Evolutionary conservation across 2,888 invertebrate genomes (phyloP), one percentile per base, ranked within the genome.

Genomic region (Lottia gigantea): DNA sequence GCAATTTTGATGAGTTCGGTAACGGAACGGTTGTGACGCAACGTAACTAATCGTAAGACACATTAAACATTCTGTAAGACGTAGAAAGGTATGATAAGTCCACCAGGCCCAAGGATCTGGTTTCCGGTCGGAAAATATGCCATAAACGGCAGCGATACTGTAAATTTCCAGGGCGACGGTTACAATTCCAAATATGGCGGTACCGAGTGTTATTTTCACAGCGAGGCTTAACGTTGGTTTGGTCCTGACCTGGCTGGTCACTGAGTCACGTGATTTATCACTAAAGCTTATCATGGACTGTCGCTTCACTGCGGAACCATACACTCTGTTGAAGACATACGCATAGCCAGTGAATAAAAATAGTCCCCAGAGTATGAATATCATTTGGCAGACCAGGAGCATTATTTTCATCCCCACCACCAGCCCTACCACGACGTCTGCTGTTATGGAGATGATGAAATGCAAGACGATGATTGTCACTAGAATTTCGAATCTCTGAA

Each of bases 131-230:
- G 85, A 75, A 80, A 90, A 80, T 81, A 88, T 89, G 76, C 86
- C 76, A 86, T 88, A 83, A 62, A 93, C 92, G 65, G 92, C 92
- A 82, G 93, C 92, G 65, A 94, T 91, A 1, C 94, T 95, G 86
- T 95, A 96, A 31, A 96, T 92, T 85, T 96, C 95, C 40, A 96
- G 91, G 16, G 92, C 92, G 1, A 95, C 95, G 90, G 95, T 91
- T 31, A 96, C 88, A 16, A 96, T 92, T 85, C 95, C 95, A 45
- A 96, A 90, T 80, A 96, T 89, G 0, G 96, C 95, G 0, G 95
- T 94, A 0, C 95, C 94, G 76, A 97, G 92, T 67, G 95, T 95
- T 73, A 96, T 94, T 80, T 95, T 95, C 70, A 96, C 94, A 2
- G 96, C 96, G 82, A 95, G 93, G 73, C 94, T 94, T 55, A 96